Conservation (phyloP, 2,888 invertebrate genomes). For the Parapristionchus giblindavisi region DNA sequence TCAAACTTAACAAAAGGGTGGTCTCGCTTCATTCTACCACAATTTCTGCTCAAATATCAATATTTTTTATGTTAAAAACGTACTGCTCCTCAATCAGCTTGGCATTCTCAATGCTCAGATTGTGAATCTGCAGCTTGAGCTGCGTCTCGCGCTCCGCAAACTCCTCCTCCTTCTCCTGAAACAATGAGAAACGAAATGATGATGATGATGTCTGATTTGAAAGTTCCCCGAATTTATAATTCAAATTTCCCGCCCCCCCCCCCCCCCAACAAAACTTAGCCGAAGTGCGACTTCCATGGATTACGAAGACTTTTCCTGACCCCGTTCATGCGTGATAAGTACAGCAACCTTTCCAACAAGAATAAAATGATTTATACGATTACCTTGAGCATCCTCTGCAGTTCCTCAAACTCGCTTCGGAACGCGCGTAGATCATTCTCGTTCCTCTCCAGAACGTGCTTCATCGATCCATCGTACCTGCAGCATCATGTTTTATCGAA, state of each 20-base stretch:
- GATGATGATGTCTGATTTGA: no score
- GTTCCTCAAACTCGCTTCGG: constrained; percentile 43
- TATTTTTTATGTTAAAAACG: neutral
- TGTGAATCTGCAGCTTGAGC: constrained; percentile 5
- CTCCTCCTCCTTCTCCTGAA: constrained; percentile 30
- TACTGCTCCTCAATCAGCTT: constrained; percentile 20
- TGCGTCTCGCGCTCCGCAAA: constrained; percentile 5
- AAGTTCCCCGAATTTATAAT: neutral
- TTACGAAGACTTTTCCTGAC: no score
- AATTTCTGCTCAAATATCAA: neutral
- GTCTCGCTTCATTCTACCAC: constrained; percentile 10
- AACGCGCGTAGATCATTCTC: constrained; percentile 46
- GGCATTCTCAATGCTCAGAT: neutral
- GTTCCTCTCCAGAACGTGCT: constrained; percentile 34
- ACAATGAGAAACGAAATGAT: constrained; percentile 11
- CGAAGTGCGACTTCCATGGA: no score
- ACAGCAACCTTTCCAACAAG: no score
- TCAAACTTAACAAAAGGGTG: no score
- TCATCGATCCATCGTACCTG: constrained; percentile 46
- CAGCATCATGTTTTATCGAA: no score
- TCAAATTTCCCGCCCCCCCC: constrained; percentile 1
- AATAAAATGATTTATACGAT: neutral
- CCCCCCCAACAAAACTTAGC: no score
- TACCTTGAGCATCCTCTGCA: constrained; percentile 41
- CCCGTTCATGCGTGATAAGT: no score